These are phyloP conservation scores for Creontiades dilutus DNA, from an alignment of 2,888 invertebrate genomes.

Conservation along the genomic window DNA sequence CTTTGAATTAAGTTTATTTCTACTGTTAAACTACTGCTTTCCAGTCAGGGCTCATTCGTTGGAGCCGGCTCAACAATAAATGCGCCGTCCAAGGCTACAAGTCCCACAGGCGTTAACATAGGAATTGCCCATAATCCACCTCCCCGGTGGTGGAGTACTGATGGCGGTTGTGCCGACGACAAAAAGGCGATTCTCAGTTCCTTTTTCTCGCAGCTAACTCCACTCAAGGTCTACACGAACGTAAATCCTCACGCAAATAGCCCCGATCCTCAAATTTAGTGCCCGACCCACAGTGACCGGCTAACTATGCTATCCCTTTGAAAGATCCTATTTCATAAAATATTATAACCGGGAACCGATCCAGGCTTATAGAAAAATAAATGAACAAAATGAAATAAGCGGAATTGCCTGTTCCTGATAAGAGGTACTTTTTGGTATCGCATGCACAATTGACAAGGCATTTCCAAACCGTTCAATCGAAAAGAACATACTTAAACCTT, in stretches of 20 bases:
- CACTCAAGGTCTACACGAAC: slow-evolving; percentile 17
- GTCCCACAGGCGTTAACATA: slow-evolving; percentile 25
- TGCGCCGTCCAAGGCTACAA: slow-evolving; percentile 26
- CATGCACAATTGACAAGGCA: too few relatives aligned
- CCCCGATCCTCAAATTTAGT: slow-evolving; percentile 28
- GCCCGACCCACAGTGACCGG: neutral
- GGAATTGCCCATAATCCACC: slow-evolving; percentile 29
- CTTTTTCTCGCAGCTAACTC: neutral
- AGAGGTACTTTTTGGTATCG: too few relatives aligned
- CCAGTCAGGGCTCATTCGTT: neutral
- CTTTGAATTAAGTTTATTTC: neutral
- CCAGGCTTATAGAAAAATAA: too few relatives aligned
- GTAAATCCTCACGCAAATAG: slow-evolving; percentile 16
- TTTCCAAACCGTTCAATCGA: too few relatives aligned
- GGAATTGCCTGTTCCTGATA: too few relatives aligned
- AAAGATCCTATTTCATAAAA: neutral
- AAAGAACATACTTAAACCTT: too few relatives aligned
- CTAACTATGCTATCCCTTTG: slow-evolving; percentile 1
- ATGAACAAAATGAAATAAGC: too few relatives aligned
- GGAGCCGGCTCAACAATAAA: slow-evolving; percentile 16
- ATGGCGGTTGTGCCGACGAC: slow-evolving; percentile 34
- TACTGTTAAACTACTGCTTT: slow-evolving; percentile 21
- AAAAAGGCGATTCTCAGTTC: slow-evolving; percentile 25
- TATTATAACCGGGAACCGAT: too few relatives aligned
- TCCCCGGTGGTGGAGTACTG: neutral